phyloP scores from a whole-genome alignment of 2,113 vertebrate species.

The Butorides virescens region DNA sequence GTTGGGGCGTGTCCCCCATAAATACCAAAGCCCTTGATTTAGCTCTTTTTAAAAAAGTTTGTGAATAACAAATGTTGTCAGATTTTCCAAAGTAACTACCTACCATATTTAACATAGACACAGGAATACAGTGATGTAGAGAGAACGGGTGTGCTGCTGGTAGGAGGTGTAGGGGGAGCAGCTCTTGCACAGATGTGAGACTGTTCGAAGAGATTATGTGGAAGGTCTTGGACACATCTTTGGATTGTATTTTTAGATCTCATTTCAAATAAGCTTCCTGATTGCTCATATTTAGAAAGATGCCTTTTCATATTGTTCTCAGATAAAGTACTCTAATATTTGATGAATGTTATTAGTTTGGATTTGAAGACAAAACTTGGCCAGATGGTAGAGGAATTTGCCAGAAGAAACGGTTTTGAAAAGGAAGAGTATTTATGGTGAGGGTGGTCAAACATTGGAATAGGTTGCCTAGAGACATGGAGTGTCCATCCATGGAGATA shows the following conservation, averaged over 20 bases:
- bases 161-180: background rate
- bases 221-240: background rate
- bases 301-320: constrained; percentile 46
- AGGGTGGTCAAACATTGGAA: background rate
- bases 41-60: background rate
- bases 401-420: constrained; percentile 63
- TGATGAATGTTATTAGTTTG: constrained; percentile 55
- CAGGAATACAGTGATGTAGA: background rate
- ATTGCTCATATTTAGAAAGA: constrained; percentile 30
- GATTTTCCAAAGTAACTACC: background rate
- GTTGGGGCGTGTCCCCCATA: background rate
- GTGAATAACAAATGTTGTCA: background rate
- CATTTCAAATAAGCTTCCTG: background rate
- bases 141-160: background rate
- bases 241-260: background rate
- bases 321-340: constrained; percentile 39
- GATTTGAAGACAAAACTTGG: constrained; percentile 65
- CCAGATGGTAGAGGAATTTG: constrained; percentile 59
- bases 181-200: background rate
- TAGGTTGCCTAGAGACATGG: background rate
- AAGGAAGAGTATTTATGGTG: background rate
- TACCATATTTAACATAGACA: background rate
- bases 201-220: background rate
- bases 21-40: background rate
- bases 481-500: background rate